Conservation (phyloP, 2,888 invertebrate genomes). For the Mallateleia sp. region DNA sequence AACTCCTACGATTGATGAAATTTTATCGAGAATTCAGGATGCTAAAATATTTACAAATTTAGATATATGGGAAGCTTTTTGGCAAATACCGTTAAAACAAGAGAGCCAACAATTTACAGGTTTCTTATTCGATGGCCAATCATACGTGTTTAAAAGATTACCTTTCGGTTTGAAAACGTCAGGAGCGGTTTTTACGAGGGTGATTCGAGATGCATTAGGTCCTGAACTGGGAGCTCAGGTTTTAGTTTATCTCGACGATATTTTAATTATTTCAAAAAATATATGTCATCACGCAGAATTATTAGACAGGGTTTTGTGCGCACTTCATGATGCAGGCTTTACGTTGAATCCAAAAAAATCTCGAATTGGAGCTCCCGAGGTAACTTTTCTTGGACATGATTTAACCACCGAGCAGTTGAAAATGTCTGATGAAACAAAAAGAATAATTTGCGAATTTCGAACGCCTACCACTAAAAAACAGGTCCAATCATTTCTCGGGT, state of each 20-base stretch:
- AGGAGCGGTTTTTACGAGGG: neutral
- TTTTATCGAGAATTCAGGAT: neutral
- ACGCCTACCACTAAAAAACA: neutral
- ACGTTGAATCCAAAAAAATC: neutral
- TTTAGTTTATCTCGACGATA: slow-evolving; percentile 7
- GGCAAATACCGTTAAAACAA: slow-evolving; percentile 1
- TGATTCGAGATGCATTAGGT: neutral
- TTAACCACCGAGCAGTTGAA: neutral
- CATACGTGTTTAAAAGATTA: neutral
- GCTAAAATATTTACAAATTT: neutral
- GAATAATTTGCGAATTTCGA: too few species aligned
- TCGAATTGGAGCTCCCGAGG: neutral
- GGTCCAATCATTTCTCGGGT: neutral
- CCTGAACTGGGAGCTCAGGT: neutral
- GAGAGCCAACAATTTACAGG: slow-evolving; percentile 9
- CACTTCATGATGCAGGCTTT: neutral
- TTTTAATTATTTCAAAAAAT: neutral
- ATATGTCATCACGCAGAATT: neutral
- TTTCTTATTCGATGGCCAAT: slow-evolving; percentile 24
- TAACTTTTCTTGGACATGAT: neutral
- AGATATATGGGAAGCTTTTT: slow-evolving; percentile 6
- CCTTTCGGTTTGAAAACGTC: slow-evolving; percentile 21
- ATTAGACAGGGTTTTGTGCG: neutral
- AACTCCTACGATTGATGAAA: too few species aligned
- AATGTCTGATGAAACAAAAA: neutral